Evolutionary conservation across 1,140 invertebrate genomes (phyloP), one percentile per base, ranked within the genome.

Genomic region (Gonatopus flavifemur): DNA sequence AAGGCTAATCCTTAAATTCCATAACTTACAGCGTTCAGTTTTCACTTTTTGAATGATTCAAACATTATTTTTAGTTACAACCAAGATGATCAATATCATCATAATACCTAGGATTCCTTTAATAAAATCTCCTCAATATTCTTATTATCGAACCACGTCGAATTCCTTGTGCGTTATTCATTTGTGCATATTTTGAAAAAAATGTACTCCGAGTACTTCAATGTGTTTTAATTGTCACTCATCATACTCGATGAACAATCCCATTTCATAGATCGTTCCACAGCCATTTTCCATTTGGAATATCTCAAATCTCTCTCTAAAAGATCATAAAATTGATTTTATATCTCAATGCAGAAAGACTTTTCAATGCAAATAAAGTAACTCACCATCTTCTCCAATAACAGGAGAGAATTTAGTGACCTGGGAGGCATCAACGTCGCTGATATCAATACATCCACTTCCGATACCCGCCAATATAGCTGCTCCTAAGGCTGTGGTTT

Each of bases 201-300:
- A n/a, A n/a, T n/a, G n/a, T n/a, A n/a, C n/a, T n/a, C n/a, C n/a
- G n/a, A n/a, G n/a, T n/a, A n/a, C n/a, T n/a, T n/a, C n/a, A n/a
- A n/a, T 12, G 6, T 12, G 6, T 28, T 28, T 28, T 28, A 28
- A 28, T 41, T 57, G 52, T 57, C 48, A 38, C 49, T 35, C 18
- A 41, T 48, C 32, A 47, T 50, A 41, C 3, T 35, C 9, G 62
- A 57, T 15, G 64, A 53, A 39, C 36, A 50, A 47, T 90, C 88
- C 91, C 91, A 94, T 35, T 86, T 85, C 51, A 91, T 80, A 6
- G 88, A 90, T 35, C 89, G 79, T 52, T 90, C 83, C 1, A 94
- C 83, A 1, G 90, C 91, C 82, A 88, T 87, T 73, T 91, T 93
- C 91, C 91, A 94, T 51, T 87, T 85, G 25, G 82, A 82, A 66